These are phyloP conservation scores for Rotaria socialis DNA, from an alignment of 2,888 invertebrate species.

Conservation along the genomic window DNA sequence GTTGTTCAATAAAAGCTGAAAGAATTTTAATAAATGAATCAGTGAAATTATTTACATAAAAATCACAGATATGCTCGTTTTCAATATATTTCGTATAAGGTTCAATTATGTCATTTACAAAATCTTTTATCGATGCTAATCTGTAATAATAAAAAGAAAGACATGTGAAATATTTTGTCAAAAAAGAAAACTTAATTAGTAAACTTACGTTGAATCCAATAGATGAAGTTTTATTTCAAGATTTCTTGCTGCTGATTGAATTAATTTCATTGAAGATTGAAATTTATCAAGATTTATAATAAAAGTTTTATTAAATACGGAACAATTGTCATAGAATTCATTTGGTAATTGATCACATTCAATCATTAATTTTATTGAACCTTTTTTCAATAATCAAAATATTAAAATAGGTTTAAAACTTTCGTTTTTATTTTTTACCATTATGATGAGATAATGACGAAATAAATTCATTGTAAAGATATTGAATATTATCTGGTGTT, in stretches of 20 bases:
- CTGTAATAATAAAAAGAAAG: neutral
- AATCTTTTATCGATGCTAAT: neutral
- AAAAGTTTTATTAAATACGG: neutral
- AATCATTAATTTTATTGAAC: neutral
- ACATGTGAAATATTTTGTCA: neutral
- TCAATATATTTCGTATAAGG: neutral
- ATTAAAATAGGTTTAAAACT: neutral
- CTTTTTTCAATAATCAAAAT: neutral
- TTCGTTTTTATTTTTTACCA: neutral
- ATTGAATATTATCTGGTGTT: neutral
- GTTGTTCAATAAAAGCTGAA: conserved; percentile 25
- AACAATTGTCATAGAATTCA: neutral
- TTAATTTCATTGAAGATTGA: conserved; percentile 2
- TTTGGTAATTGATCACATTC: neutral
- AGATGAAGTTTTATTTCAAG: conserved; percentile 9
- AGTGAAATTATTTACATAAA: neutral
- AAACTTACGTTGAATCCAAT: neutral
- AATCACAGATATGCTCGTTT: neutral
- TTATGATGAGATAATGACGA: neutral
- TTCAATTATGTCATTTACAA: conserved; percentile 16
- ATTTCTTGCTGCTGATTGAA: neutral
- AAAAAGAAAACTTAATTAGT: neutral
- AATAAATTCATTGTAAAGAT: neutral
- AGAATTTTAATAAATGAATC: conserved; percentile 35
- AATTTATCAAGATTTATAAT: neutral